Conservation (phyloP, 2,797 vertebrate genomes). For the Tauraco hartlaubi region DNA sequence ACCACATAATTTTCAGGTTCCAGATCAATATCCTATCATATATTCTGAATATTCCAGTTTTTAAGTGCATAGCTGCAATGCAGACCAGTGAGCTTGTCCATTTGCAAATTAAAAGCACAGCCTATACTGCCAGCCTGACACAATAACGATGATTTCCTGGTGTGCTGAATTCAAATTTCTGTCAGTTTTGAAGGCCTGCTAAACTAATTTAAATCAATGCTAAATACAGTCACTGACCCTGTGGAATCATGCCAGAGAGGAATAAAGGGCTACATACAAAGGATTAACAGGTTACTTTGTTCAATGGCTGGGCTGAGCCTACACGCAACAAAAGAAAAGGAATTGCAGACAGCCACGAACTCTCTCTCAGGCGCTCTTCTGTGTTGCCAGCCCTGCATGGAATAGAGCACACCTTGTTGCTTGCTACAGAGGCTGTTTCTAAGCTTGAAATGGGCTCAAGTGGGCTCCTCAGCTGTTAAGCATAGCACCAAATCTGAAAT, state of each 20-base stretch:
- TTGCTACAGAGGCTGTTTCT: background rate
- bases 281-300: background rate
- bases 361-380: rapidly evolving
- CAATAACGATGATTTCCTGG: background rate
- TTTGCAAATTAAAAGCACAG: background rate
- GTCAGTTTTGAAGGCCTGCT: background rate
- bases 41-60: background rate
- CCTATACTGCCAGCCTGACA: background rate
- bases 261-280: background rate
- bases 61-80: background rate
- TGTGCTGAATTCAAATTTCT: background rate
- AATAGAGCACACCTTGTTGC: background rate
- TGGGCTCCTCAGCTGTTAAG: background rate
- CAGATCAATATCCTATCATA: background rate
- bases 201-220: background rate
- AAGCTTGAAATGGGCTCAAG: background rate
- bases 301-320: background rate
- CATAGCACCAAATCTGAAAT: background rate
- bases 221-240: background rate
- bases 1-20: background rate
- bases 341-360: background rate
- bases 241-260: background rate
- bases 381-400: background rate
- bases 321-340: background rate
- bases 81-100: background rate